Evolutionary conservation across 2,888 invertebrate species (phyloP).

Genomic region (Athripsodes cinereus): DNA sequence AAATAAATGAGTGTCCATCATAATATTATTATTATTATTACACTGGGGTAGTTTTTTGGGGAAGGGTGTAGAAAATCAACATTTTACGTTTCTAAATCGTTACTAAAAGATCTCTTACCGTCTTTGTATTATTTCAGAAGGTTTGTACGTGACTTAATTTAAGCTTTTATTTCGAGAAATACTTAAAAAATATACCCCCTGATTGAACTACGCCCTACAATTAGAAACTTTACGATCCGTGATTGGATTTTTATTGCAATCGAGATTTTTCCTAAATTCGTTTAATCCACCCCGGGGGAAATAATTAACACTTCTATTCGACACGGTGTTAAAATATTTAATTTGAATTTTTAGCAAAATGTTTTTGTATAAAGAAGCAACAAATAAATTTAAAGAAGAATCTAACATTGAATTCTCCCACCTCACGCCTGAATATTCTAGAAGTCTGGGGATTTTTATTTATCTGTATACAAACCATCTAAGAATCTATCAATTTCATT

Average conservation of each 20-base stretch:
- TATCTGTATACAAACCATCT: too few relatives aligned
- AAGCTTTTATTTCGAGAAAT: background rate
- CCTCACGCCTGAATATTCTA: too few relatives aligned
- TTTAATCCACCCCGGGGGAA: background rate
- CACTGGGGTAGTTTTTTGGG: background rate
- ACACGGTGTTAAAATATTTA: too few relatives aligned
- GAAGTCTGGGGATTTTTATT: too few relatives aligned
- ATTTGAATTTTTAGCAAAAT: too few relatives aligned
- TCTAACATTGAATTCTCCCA: too few relatives aligned
- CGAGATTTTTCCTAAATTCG: background rate
- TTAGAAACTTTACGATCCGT: constrained; percentile 1
- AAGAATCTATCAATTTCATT: too few relatives aligned
- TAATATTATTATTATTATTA: background rate
- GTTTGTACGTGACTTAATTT: background rate
- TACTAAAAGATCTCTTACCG: background rate
- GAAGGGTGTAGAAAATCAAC: background rate
- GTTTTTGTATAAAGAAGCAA: too few relatives aligned
- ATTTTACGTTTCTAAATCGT: background rate
- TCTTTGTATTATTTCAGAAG: background rate
- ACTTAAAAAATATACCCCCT: background rate
- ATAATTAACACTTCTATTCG: too few relatives aligned
- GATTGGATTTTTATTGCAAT: background rate
- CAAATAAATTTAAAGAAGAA: too few relatives aligned
- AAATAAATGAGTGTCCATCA: constrained; percentile 27
- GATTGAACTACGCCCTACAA: background rate